Evolutionary conservation across 1,140 invertebrate species (phyloP).

Genomic region (Rhagoletis zephyria): DNA sequence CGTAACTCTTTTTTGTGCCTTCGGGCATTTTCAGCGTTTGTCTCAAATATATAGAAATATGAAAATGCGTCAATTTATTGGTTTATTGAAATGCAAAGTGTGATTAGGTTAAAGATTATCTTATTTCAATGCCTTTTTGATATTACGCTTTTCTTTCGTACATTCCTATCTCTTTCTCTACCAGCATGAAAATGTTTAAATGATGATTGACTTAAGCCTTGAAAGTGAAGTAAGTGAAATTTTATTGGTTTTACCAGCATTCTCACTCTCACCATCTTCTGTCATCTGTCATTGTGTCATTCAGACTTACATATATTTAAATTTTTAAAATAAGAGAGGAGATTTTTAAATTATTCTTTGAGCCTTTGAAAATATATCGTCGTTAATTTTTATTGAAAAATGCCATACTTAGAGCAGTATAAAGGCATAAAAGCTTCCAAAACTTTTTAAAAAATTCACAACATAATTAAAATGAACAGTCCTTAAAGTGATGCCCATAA

Average conservation of each 20-base stretch:
- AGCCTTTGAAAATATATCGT: too few relatives aligned
- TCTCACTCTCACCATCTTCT: too few relatives aligned
- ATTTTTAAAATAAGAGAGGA: too few relatives aligned
- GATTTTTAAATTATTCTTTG: too few relatives aligned
- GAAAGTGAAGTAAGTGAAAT: neutral
- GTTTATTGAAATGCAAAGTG: slow-evolving; percentile 37
- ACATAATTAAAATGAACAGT: too few relatives aligned
- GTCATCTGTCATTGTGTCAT: too few relatives aligned
- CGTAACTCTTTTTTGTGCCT: neutral
- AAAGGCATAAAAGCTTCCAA: too few relatives aligned
- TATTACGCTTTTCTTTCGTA: neutral
- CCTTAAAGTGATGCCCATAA: too few relatives aligned
- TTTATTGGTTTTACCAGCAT: neutral
- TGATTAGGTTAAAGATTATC: slow-evolving; percentile 34
- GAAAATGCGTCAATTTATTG: slow-evolving; percentile 29
- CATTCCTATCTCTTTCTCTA: neutral
- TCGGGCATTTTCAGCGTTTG: slow-evolving; percentile 1
- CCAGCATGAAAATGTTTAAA: neutral
- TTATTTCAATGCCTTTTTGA: neutral
- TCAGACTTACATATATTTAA: too few relatives aligned
- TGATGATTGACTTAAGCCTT: slow-evolving; percentile 11
- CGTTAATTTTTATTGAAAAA: too few relatives aligned
- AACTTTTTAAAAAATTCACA: too few relatives aligned
- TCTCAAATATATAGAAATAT: neutral
- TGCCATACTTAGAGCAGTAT: too few relatives aligned